Percentiles rank a stretch among this genome's conserved stretches.
phyloP scores from a whole-genome alignment of 2,888 invertebrate genomes.

The Cyaniris semiargus region DNA sequence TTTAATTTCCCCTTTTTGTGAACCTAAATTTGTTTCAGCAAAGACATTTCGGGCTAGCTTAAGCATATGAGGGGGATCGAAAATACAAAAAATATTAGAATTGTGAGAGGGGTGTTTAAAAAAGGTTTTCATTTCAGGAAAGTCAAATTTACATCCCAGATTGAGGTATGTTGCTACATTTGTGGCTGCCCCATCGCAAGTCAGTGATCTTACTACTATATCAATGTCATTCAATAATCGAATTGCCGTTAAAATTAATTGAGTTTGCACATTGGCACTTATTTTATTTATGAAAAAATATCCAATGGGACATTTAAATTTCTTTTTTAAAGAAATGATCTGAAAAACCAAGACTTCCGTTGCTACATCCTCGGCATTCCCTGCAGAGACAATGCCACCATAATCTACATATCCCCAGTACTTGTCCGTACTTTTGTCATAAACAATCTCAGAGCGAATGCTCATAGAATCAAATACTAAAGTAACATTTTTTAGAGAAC shows the following conservation, averaged over 20 bases:
- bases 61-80: slow-evolving; percentile 17
- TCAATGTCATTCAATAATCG: background rate
- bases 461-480: slow-evolving; percentile 27
- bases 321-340: slow-evolving; percentile 24
- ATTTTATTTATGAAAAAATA: slow-evolving; percentile 31
- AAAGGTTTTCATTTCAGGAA: background rate
- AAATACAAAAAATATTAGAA: background rate
- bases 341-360: slow-evolving; percentile 32
- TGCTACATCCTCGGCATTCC: slow-evolving; percentile 26
- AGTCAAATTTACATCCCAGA: background rate
- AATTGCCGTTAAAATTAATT: slow-evolving; percentile 27
- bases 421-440: slow-evolving; percentile 26
- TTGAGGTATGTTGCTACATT: background rate
- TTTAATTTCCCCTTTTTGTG: background rate
- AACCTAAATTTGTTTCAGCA: slow-evolving; percentile 5
- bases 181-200: background rate
- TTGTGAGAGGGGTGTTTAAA: background rate
- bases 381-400: slow-evolving; percentile 26
- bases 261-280: slow-evolving; percentile 17
- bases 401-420: slow-evolving; percentile 31
- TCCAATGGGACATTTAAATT: slow-evolving; percentile 29
- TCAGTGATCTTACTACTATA: background rate
- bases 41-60: slow-evolving; percentile 19
- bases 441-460: slow-evolving; percentile 16
- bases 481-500: slow-evolving; percentile 4